phyloP scores from a whole-genome alignment of 92 coral and sea anemone genomes.

The Zoanthus solanderi region DNA sequence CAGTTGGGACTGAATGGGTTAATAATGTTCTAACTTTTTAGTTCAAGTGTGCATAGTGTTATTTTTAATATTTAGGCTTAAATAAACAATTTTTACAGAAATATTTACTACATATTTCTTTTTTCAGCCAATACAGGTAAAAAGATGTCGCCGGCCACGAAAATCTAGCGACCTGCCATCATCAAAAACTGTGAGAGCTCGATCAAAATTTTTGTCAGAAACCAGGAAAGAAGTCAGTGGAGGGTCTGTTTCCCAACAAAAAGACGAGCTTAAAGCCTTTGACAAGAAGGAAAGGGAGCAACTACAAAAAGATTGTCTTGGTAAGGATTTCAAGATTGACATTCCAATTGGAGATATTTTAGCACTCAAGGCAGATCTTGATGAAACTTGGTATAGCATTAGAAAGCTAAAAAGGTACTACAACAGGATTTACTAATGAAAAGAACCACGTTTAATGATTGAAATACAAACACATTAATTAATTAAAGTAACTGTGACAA shows the following conservation, averaged over 20 bases:
- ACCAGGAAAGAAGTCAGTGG: not conserved
- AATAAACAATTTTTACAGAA: not conserved
- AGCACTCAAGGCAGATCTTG: conserved; percentile 6
- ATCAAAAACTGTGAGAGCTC: conserved; percentile 7
- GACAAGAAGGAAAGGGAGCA: conserved; percentile 40
- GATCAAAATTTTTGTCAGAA: not conserved
- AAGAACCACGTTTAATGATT: not conserved
- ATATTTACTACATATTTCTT: not conserved
- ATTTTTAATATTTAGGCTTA: not conserved
- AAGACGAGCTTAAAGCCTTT: conserved; percentile 31
- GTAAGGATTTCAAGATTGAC: conserved; percentile 21
- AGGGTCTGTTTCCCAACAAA: conserved; percentile 26
- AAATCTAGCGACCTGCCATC: conserved; percentile 35
- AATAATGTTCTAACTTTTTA: not conserved
- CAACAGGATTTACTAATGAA: not conserved
- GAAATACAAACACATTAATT: not conserved
- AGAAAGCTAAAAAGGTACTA: conserved; percentile 1
- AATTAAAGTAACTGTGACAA: not conserved
- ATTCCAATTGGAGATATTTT: conserved; percentile 5
- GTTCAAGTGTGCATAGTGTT: not conserved
- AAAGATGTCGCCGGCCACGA: conserved; percentile 17
- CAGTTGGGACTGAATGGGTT: too few species aligned
- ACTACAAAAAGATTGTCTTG: conserved; percentile 43
- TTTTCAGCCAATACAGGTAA: conserved; percentile 28
- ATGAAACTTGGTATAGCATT: not conserved